A percentile compares a stretch with the other conserved stretches of the same genome.
These are phyloP conservation scores for Lates japonicus DNA, from an alignment of 2,797 vertebrate genomes.

Conservation along the genomic window DNA sequence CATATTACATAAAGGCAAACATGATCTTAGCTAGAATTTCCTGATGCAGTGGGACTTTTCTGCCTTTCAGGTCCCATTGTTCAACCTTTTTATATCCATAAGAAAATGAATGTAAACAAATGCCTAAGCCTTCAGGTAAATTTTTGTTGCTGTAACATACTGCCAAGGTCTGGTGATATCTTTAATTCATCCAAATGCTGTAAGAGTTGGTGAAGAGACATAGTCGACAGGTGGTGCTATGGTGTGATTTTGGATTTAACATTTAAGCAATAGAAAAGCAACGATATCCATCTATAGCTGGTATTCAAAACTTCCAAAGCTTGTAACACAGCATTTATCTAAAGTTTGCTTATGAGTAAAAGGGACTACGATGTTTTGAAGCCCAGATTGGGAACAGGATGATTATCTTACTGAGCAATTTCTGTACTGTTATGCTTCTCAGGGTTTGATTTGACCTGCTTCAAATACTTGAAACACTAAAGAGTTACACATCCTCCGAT, in stretches of 20 bases:
- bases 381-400: neutral
- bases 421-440: constrained; percentile 34
- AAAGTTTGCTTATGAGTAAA: neutral
- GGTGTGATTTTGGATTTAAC: constrained; percentile 7
- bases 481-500: constrained; percentile 12
- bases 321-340: constrained; percentile 10
- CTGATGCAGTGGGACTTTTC: constrained; percentile 17
- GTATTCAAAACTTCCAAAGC: neutral
- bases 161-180: neutral
- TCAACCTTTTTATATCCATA: neutral
- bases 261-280: constrained; percentile 20
- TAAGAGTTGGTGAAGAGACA: neutral
- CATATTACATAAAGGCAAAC: neutral
- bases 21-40: neutral
- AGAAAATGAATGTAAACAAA: constrained; percentile 32
- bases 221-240: neutral
- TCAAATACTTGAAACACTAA: constrained; percentile 28
- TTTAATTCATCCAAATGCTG: neutral
- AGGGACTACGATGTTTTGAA: constrained; percentile 1
- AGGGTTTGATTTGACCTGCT: constrained; percentile 31
- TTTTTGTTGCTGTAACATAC: constrained; percentile 18
- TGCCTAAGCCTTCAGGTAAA: constrained; percentile 3
- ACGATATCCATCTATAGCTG: neutral
- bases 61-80: constrained; percentile 14
- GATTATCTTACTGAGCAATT: constrained; percentile 12